These are phyloP conservation scores for Ametastegia equiseti DNA, from an alignment of 2,888 invertebrate genomes.

Conservation along the genomic window DNA sequence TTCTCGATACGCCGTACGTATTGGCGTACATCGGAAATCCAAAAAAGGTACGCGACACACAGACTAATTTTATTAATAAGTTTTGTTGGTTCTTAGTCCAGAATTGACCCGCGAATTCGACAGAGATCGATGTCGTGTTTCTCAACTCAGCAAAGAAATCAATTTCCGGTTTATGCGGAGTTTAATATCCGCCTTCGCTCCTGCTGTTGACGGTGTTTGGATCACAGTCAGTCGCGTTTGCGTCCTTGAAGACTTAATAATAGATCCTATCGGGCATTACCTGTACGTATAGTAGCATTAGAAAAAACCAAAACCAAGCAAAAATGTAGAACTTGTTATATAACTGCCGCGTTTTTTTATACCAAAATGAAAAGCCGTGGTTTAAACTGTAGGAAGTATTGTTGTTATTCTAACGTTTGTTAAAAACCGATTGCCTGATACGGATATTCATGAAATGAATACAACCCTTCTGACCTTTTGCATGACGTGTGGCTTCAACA, in stretches of 20 bases:
- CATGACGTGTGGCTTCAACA: not conserved
- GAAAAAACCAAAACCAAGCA: not conserved
- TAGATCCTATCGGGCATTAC: not conserved
- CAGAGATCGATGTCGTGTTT: not conserved
- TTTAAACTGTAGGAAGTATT: not conserved
- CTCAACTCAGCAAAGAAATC: slow-evolving; percentile 4
- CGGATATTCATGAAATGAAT: slow-evolving; percentile 6
- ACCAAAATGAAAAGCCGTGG: not conserved
- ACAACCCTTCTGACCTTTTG: not conserved
- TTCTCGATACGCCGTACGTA: not conserved
- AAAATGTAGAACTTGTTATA: not conserved
- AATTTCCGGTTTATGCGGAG: slow-evolving; percentile 26
- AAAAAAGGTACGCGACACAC: not conserved
- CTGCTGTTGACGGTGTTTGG: not conserved
- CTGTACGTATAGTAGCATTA: too few species aligned
- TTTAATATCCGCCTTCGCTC: slow-evolving; percentile 20
- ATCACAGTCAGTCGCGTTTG: not conserved
- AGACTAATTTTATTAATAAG: not conserved
- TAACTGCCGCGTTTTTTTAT: too few species aligned
- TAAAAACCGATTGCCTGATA: not conserved
- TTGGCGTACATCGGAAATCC: not conserved
- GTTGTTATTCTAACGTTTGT: not conserved
- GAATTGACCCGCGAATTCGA: not conserved
- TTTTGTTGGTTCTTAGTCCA: not conserved
- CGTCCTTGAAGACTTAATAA: not conserved